Evolutionary conservation across 2,888 invertebrate genomes (phyloP).

Genomic region (Scrobipalpa atriplicella): DNA sequence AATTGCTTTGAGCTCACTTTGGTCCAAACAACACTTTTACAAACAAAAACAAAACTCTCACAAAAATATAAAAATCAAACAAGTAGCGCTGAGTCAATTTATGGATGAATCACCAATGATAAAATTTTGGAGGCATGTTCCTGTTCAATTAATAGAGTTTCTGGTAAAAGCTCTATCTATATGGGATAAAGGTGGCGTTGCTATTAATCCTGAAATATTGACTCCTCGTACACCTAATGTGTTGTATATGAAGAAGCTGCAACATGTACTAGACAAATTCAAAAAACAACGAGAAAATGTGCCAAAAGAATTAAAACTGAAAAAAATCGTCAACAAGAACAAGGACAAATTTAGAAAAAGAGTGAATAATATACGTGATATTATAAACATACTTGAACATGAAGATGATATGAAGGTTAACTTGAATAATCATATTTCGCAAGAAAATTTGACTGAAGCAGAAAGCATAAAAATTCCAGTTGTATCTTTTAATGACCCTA

Average conservation of each 20-base stretch:
- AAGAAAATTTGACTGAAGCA: slow-evolving; percentile 54
- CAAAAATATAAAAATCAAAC: slow-evolving; percentile 52
- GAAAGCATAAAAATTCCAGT: slow-evolving; percentile 46
- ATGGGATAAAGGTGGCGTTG: slow-evolving; percentile 74
- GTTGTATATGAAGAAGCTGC: slow-evolving; percentile 58
- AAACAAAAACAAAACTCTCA: slow-evolving; percentile 35
- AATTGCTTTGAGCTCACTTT: slow-evolving; percentile 62
- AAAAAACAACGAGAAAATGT: slow-evolving; percentile 35
- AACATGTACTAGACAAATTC: slow-evolving; percentile 53
- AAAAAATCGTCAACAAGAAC: slow-evolving; percentile 31
- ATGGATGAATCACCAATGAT: slow-evolving; percentile 64
- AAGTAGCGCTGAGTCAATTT: slow-evolving; percentile 54
- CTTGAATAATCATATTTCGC: slow-evolving; percentile 32
- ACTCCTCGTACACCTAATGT: slow-evolving; percentile 53
- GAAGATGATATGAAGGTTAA: slow-evolving; percentile 42
- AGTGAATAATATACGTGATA: slow-evolving; percentile 70
- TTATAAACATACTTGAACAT: slow-evolving; percentile 63
- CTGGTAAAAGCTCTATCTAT: slow-evolving; percentile 62
- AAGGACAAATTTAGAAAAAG: slow-evolving; percentile 43
- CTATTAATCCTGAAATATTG: slow-evolving; percentile 64
- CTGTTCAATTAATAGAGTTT: slow-evolving; percentile 59
- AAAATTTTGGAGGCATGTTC: slow-evolving; percentile 59
- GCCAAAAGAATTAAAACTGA: slow-evolving; percentile 32
- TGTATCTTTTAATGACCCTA: slow-evolving; percentile 15
- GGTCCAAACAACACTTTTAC: slow-evolving; percentile 44